Conservation (phyloP, 2,888 invertebrate genomes). For the Platycheirus albimanus region DNA sequence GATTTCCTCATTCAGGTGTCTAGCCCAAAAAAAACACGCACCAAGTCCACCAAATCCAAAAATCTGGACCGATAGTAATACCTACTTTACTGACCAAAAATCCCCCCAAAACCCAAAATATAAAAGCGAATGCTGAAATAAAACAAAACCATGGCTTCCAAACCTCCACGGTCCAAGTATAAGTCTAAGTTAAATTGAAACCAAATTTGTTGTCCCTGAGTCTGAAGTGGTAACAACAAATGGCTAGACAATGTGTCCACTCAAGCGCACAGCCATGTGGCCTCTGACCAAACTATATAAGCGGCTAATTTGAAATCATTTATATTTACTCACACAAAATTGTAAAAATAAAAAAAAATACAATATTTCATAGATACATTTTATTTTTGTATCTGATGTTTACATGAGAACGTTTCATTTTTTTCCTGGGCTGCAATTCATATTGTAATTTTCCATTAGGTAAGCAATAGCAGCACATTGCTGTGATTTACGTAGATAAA, state of each 20-base stretch:
- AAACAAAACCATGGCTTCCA: neutral
- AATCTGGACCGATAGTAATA: constrained; percentile 12
- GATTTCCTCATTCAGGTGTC: constrained; percentile 46
- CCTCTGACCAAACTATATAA: constrained; percentile 43
- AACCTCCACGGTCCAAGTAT: constrained; percentile 10
- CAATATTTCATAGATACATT: constrained; percentile 21
- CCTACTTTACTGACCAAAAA: neutral
- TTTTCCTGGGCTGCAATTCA: constrained; percentile 33
- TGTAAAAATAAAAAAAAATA: constrained; percentile 28
- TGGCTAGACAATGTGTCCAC: constrained; percentile 63
- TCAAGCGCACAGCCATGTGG: constrained; percentile 55
- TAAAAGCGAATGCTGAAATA: neutral
- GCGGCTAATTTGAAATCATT: constrained; percentile 60
- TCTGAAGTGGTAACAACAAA: neutral
- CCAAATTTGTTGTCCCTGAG: constrained; percentile 24
- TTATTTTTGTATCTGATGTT: constrained; percentile 9
- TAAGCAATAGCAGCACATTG: constrained; percentile 18
- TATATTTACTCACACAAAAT: constrained; percentile 60
- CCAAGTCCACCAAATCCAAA: neutral
- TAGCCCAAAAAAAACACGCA: neutral
- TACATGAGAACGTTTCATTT: constrained; percentile 4
- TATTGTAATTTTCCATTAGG: constrained; percentile 69
- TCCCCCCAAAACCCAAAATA: neutral
- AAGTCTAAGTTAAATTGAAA: neutral
- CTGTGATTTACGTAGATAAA: constrained; percentile 37